Evolutionary conservation across 2,113 vertebrate genomes (phyloP), one percentile per base, ranked within the genome.

Genomic region (Ctenomys sociabilis): DNA sequence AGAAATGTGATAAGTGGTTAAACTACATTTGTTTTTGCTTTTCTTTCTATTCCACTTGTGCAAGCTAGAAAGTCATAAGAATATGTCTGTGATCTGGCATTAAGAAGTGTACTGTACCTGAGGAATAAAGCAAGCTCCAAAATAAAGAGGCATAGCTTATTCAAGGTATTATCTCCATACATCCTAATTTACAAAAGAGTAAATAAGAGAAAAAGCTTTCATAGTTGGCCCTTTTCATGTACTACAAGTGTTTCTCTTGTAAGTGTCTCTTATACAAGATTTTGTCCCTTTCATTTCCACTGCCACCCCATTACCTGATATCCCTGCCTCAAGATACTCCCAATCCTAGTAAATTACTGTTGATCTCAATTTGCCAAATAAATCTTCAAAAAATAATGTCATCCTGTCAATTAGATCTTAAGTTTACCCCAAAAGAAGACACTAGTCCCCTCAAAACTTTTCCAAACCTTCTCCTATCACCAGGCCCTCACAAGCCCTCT

Each of bases 1-100:
- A 91, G 52, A 95, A 89, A 94, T 92, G n/a, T 82, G 22, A 73
- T 83, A 86, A 91, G 91, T 94, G 96, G 26, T 54, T 88, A 11
- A 54, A 90, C 24, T 84, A 81, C 64, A 95, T 52, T 78, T 37
- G 54, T 57, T 94, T 52, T 95, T 91, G 40, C 90, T 97, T 94
- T 40, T 96, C 88, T 37, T 96, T 70, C 93, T 94, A 32, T 91
- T 85, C 49, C 68, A 75, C 52, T 77, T 87, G 35, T 78, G 6
- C 24, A 90, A 90, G 22, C 52, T 49, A 17, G 17, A 40, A 87
- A 93, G 93, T 89, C 37, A 9, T 78, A 89, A 92, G 63, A 66
- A 26, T 63, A 52, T 28, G 16, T n/a, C 80, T 26, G 5, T 59
- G 19, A 93, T 19, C 64, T 19, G 93, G 73, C 35, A 75, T 54